These are phyloP conservation scores for Nannoperca australis DNA, from an alignment of 2,797 vertebrate species.

Conservation along the genomic window DNA sequence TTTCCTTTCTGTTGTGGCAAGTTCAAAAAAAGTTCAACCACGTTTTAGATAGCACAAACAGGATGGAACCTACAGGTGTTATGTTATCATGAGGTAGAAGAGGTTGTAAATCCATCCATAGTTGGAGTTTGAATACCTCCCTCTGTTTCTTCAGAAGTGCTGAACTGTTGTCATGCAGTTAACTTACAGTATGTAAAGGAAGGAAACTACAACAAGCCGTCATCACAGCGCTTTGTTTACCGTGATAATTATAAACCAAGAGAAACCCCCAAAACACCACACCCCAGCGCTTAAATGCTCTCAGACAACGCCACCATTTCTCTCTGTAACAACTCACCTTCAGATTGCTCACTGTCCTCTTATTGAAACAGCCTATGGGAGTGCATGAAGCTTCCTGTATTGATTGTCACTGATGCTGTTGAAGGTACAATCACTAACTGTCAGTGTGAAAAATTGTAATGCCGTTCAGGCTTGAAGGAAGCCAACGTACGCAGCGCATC, in stretches of 20 bases:
- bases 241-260: constrained; percentile 22
- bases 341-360: constrained; percentile 44
- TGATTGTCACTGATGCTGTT: constrained; percentile 64
- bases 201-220: neutral
- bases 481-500: constrained; percentile 49
- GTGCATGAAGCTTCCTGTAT: constrained; percentile 53
- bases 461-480: constrained; percentile 47
- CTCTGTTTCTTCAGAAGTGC: neutral
- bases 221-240: neutral
- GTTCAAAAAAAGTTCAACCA: too few species aligned
- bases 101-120: neutral
- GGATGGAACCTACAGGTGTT: neutral
- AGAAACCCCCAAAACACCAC: neutral
- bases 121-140: neutral
- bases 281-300: constrained; percentile 5
- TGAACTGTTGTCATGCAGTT: neutral
- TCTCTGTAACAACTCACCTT: constrained; percentile 18
- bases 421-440: constrained; percentile 70
- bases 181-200: neutral
- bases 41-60: neutral
- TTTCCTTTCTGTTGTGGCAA: neutral
- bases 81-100: neutral
- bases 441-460: constrained; percentile 64
- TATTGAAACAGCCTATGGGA: constrained; percentile 43
- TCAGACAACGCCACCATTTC: constrained; percentile 1